Percentiles rank a stretch among this genome's conserved stretches.
Evolutionary conservation across 2,888 invertebrate species (phyloP).

Genomic region (Camptogramma bilineatum): DNA sequence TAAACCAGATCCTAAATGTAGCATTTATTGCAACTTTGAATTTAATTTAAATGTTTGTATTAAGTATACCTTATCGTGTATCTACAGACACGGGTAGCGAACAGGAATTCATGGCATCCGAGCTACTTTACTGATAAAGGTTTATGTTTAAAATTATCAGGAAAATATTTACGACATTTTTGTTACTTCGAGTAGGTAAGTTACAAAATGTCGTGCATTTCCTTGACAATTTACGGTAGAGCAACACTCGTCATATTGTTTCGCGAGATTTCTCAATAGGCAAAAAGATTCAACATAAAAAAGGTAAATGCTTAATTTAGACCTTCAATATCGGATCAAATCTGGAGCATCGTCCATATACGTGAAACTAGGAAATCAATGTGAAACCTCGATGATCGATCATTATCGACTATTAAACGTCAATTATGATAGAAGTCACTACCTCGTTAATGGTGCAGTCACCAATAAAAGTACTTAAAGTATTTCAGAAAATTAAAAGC

Average conservation of each 20-base stretch:
- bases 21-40: slow-evolving; percentile 43
- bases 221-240: not conserved
- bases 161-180: not conserved
- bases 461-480: not conserved
- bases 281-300: not conserved
- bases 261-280: too few relatives aligned
- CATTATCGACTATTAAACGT: slow-evolving; percentile 31
- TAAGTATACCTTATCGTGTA: slow-evolving; percentile 11
- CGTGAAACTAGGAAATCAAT: slow-evolving; percentile 22
- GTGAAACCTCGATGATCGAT: slow-evolving; percentile 33
- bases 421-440: slow-evolving; percentile 25
- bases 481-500: too few relatives aligned
- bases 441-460: not conserved
- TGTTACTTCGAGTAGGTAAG: not conserved
- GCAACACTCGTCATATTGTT: not conserved
- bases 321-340: slow-evolving; percentile 5
- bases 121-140: not conserved
- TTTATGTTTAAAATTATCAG: too few relatives aligned
- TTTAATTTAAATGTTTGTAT: slow-evolving; percentile 42
- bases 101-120: not conserved
- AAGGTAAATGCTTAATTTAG: not conserved
- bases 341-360: slow-evolving; percentile 13
- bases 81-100: not conserved
- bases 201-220: not conserved
- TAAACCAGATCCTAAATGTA: slow-evolving; percentile 49